Conservation (phyloP, 2,888 invertebrate species). For the Aspidapion aeneum region DNA sequence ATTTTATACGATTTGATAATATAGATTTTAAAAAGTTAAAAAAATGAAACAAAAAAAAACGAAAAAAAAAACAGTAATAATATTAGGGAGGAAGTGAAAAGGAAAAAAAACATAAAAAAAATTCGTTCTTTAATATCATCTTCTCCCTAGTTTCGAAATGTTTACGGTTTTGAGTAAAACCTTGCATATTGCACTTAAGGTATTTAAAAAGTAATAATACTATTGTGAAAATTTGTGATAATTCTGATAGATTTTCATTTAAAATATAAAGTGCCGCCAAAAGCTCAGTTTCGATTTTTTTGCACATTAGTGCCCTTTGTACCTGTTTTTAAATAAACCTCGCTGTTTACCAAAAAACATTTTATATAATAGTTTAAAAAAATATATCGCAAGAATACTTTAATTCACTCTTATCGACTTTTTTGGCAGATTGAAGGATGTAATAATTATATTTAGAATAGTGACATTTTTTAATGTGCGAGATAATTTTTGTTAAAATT, state of each 20-base stretch:
- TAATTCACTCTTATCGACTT: constrained; percentile 29
- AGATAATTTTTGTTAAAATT: too few relatives aligned
- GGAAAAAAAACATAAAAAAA: constrained; percentile 31
- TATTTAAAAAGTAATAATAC: too few relatives aligned
- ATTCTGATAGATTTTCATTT: neutral
- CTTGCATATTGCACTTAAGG: too few relatives aligned
- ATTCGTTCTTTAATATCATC: constrained; percentile 18
- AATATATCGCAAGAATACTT: constrained; percentile 31
- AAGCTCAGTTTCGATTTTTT: neutral
- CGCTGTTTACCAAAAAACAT: neutral
- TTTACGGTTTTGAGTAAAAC: too few relatives aligned
- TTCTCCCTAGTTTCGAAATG: too few relatives aligned
- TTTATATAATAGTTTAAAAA: constrained; percentile 27
- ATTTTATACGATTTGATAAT: constrained; percentile 49
- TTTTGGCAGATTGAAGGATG: constrained; percentile 9
- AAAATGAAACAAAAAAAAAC: constrained; percentile 36
- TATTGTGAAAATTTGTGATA: neutral
- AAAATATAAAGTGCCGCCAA: neutral
- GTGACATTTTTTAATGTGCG: too few relatives aligned
- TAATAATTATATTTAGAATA: too few relatives aligned
- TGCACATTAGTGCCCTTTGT: neutral
- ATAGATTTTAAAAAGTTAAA: constrained; percentile 38
- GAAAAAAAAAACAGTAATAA: constrained; percentile 27
- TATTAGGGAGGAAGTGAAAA: constrained; percentile 28
- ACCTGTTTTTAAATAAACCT: neutral